Base-by-base conservation (phyloP, 2,113 vertebrate genomes). In the Engystomops pustulosus region DNA sequence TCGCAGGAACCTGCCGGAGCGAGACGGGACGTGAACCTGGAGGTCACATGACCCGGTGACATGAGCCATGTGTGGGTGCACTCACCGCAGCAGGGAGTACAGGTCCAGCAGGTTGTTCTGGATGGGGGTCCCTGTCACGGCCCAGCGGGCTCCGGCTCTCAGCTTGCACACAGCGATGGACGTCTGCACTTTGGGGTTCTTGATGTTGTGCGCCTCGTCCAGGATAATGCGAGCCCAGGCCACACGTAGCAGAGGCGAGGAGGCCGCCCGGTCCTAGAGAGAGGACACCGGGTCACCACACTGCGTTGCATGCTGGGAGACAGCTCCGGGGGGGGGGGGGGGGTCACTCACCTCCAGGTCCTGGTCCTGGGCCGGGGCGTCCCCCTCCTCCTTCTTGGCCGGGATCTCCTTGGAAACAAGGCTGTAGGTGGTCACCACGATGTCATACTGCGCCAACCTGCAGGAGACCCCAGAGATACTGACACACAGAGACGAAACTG, bases 91-190 rank as follows among this genome's bases (percentile, higher is more conserved):
- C 81, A 99, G 93, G 0, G 97, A 96, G 87, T 97, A 99, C 95
- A 99, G 94, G 89, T 99, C 98, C 92, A 98, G 85, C 79, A 99
- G 88, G 91, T 98, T 99, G 92, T 99, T 99, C 90, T 99, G 98
- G 89, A 99, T 96, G 0, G 98, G 98, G 0, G 98, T 99, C 3
- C 98, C 98, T 0, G 97, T 99, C 77, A 99, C 95, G 0, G 96
- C 98, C 98, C 98, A 99, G 8, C 96, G 96, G 20, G 96, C 93
- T 0, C 0, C 69, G 1, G 96, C 96, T 82, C 90, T 93, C 55
- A 98, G 90, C 85, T 93, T 95, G 90, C 96, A 98, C 68, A 95
- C 96, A 0, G 97, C 97, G 85, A 95, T 87, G 53, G 98, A 97
- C 0, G 95, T 95, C 89, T 98, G 96, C 23, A 96, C 95, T 74